Evolutionary conservation across 2,113 vertebrate genomes (phyloP), one percentile per base, ranked within the genome.

Genomic region (Castor canadensis): DNA sequence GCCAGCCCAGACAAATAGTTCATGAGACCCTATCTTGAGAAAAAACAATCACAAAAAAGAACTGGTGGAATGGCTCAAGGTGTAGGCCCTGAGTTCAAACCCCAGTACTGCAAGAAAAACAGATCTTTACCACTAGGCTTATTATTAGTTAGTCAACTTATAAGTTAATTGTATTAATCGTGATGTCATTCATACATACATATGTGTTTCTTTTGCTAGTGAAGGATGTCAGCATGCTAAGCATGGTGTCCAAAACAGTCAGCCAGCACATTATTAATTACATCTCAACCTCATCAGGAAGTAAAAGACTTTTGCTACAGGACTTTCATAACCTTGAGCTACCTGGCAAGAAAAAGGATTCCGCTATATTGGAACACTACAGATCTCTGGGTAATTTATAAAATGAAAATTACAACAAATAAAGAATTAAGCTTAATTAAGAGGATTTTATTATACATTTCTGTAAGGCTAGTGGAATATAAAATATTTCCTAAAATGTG

Each of bases 221-320:
- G 97, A 97, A 97, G 90, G 99, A 99, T 82, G 98, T 99, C 96
- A 99, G 99, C 95, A 95, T 98, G 93, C 97, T 99, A 97, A 99
- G 99, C 97, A 98, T 99, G 99, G 99, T 98, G 79, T 99, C 99
- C 40, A 99, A 99, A 97, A 95, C 98, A 92, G 97, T 99, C 96
- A 98, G 95, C 93, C 92, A 54, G 79, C 94, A 38, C 43, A 88
- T 99, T 38, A 67, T 99, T 77, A 95, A 97, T 97, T 99, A 99
- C 96, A 98, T 99, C 94, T 98, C 98, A 90, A 98, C 98, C 17
- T n/a, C 98, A 9, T 86, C 98, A 67, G 99, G 99, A 98, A 99
- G 93, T 95, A 99, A 98, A 88, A 98, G 98, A 92, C 98, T 98
- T 80, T 98, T 99, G 91, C 80, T 97, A 94, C 98, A 98, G 84